Percentiles rank a stretch among this genome's conserved stretches.
These are phyloP conservation scores for Mastigias papua DNA, from an alignment of 30 jellyfish, hydroid and myxozoan genomes.

Conservation along the genomic window DNA sequence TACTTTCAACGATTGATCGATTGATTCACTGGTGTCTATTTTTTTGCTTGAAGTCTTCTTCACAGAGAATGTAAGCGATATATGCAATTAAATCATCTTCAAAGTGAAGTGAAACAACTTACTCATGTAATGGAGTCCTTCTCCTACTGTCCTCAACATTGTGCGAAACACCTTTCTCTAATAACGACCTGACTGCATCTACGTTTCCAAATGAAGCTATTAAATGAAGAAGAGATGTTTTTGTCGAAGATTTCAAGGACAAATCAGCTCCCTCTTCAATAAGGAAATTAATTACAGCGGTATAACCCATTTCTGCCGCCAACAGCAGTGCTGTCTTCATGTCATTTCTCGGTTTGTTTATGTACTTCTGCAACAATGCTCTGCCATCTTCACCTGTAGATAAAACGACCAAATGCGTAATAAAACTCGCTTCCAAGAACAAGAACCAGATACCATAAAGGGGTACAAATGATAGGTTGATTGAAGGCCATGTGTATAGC, in stretches of 20 bases:
- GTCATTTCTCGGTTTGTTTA: constrained; percentile 41
- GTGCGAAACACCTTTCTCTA: constrained; percentile 3
- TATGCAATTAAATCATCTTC: too few species aligned
- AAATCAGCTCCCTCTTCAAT: constrained; percentile 39
- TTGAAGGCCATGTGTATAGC: too few species aligned
- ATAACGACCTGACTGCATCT: constrained; percentile 3
- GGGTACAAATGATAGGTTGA: too few species aligned
- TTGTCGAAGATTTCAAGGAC: neutral
- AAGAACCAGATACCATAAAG: too few species aligned
- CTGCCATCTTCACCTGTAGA: constrained; percentile 14
- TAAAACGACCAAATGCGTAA: too few species aligned
- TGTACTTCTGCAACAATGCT: neutral
- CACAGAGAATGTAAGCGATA: too few species aligned
- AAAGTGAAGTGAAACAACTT: too few species aligned
- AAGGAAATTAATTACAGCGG: constrained; percentile 2
- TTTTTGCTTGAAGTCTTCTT: too few species aligned
- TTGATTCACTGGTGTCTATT: too few species aligned
- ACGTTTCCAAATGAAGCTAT: constrained; percentile 40
- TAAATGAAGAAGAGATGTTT: constrained; percentile 35
- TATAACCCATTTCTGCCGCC: constrained; percentile 53
- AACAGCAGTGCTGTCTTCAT: constrained; percentile 31
- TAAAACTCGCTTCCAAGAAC: too few species aligned
- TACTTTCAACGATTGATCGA: too few species aligned
- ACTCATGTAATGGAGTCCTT: constrained; percentile 51
- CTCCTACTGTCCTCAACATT: constrained; percentile 11